Conservation (phyloP, 2,797 vertebrate genomes). For the Denticeps clupeoides region DNA sequence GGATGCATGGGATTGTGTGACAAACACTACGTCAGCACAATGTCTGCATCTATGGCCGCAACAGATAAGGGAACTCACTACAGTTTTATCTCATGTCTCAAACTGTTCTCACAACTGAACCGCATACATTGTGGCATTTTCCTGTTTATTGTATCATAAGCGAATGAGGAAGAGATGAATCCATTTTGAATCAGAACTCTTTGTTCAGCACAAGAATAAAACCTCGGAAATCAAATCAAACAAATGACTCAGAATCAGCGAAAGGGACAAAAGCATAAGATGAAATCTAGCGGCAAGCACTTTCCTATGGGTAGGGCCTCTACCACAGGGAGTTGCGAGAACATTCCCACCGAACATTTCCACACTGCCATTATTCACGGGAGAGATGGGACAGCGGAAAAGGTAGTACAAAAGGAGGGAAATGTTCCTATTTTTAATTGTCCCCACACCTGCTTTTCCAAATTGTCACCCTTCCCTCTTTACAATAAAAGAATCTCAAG, state of each 20-base stretch:
- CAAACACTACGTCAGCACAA: neutral
- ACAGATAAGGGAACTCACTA: constrained; percentile 44
- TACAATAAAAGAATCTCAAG: constrained; percentile 48
- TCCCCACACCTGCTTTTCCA: constrained; percentile 44
- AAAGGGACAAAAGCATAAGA: constrained; percentile 40
- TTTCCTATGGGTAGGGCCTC: constrained; percentile 43
- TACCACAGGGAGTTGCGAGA: constrained; percentile 43
- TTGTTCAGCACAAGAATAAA: constrained; percentile 54
- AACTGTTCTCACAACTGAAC: constrained; percentile 52
- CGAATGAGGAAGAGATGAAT: constrained; percentile 29
- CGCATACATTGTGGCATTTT: constrained; percentile 39
- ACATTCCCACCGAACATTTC: constrained; percentile 40
- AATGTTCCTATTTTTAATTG: constrained; percentile 50
- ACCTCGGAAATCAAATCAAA: constrained; percentile 44
- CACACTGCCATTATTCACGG: constrained; percentile 21
- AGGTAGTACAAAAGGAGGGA: constrained; percentile 50
- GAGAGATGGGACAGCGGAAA: constrained; percentile 16
- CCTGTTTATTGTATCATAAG: constrained; percentile 55
- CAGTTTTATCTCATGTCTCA: constrained; percentile 24
- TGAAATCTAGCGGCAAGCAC: constrained; percentile 28
- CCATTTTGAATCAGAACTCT: constrained; percentile 28
- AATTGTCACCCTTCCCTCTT: constrained; percentile 37
- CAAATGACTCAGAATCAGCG: constrained; percentile 44
- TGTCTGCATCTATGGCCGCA: constrained; percentile 17
- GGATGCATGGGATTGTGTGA: constrained; percentile 11